phyloP scores from a whole-genome alignment of 1,140 invertebrate species.

The Neuroterus valhalla region DNA sequence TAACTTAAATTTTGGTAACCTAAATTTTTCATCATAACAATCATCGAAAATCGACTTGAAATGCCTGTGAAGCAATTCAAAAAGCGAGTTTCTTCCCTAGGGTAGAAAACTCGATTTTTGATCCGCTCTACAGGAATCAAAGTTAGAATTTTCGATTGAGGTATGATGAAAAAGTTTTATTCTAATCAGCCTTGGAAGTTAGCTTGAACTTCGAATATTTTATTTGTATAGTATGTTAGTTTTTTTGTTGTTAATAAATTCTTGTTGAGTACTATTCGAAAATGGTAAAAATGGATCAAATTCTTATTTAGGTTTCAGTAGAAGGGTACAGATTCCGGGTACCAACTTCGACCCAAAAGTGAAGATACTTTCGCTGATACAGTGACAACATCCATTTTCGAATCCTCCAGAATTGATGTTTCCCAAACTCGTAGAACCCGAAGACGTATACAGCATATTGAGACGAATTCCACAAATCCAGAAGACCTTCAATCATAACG shows the following conservation, averaged over 20 bases:
- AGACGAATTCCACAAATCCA: constrained; percentile 66
- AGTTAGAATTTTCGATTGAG: too few relatives aligned
- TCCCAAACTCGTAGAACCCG: constrained; percentile 67
- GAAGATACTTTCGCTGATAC: constrained; percentile 61
- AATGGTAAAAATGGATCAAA: too few relatives aligned
- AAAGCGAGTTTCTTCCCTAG: too few relatives aligned
- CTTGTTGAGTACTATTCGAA: neutral
- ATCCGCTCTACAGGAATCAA: too few relatives aligned
- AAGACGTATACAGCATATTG: constrained; percentile 60
- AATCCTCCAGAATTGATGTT: constrained; percentile 68
- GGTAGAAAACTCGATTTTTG: too few relatives aligned
- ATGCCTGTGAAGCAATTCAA: too few relatives aligned
- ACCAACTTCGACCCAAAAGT: constrained; percentile 65
- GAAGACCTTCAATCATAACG: constrained; percentile 59
- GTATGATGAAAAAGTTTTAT: neutral
- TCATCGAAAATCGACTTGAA: too few relatives aligned
- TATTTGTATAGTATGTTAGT: neutral
- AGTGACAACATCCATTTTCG: constrained; percentile 58
- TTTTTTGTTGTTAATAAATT: neutral
- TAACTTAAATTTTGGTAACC: too few relatives aligned
- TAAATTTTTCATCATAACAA: too few relatives aligned
- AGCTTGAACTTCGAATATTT: neutral
- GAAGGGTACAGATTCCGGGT: constrained; percentile 69
- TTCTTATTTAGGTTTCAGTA: constrained; percentile 56
- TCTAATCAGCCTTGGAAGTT: constrained; percentile 1